These are phyloP conservation scores for Neodiprion lecontei DNA, from an alignment of 1,140 invertebrate species.

Conservation along the genomic window DNA sequence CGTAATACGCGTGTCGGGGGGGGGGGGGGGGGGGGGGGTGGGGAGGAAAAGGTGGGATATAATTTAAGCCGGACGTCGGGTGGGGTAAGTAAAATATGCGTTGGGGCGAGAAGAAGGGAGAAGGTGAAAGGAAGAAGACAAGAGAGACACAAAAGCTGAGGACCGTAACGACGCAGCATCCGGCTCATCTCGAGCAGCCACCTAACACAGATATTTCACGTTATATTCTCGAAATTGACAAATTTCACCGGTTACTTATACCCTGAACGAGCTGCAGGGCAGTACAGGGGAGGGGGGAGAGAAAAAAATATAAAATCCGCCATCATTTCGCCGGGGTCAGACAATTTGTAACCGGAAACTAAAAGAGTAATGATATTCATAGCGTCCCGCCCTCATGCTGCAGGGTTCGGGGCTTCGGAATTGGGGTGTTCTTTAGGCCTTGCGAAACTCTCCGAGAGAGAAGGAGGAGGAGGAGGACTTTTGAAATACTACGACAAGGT, in stretches of 20 bases:
- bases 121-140: neutral
- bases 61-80: neutral
- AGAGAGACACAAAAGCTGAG: neutral
- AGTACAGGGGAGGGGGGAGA: too few species aligned
- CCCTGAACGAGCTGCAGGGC: neutral
- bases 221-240: neutral
- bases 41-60: neutral
- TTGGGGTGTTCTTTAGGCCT: neutral
- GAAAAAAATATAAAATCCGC: neutral
- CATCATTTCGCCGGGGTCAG: neutral
- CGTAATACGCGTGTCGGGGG: neutral
- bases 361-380: conserved; percentile 17
- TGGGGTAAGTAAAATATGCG: neutral
- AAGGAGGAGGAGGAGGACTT: neutral
- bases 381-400: neutral
- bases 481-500: neutral
- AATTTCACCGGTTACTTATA: neutral
- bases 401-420: neutral
- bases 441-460: neutral
- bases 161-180: neutral
- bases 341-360: conserved; percentile 13
- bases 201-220: neutral
- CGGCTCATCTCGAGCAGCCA: neutral
- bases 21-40: neutral
- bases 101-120: too few species aligned